A percentile compares a stretch with the other conserved stretches of the same genome.
Evolutionary conservation across 1,140 invertebrate genomes (phyloP).

Genomic region (Halesus radiatus): DNA sequence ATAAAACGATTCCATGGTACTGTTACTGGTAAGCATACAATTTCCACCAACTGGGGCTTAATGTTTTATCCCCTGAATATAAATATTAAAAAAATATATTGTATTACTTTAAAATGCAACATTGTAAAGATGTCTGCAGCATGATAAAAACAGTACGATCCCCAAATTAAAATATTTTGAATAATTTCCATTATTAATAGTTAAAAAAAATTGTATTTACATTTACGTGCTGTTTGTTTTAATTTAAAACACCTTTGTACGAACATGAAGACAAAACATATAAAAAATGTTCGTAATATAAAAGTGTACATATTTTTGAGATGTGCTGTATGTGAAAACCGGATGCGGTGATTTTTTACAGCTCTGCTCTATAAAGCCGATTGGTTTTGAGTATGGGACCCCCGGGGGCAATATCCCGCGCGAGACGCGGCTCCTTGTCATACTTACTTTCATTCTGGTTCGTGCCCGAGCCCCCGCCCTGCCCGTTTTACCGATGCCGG

Average conservation of each 20-base stretch:
- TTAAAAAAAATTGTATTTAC: no score
- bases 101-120: no score
- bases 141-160: no score
- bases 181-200: no score
- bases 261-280: not conserved
- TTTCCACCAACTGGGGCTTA: no score
- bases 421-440: conserved; percentile 7
- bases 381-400: conserved; percentile 44
- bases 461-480: not conserved
- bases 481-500: not conserved
- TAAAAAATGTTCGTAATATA: not conserved
- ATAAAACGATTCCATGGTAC: no score
- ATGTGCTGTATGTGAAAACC: not conserved
- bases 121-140: no score
- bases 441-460: not conserved
- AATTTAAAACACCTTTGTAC: not conserved
- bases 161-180: no score
- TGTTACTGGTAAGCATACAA: no score
- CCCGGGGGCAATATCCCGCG: conserved; percentile 38
- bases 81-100: no score
- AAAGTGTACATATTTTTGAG: not conserved
- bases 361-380: conserved; percentile 46
- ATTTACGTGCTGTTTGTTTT: no score
- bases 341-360: conserved; percentile 50
- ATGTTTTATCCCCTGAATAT: no score